Conservation (phyloP, 2,113 vertebrate species). For the Glareola pratincola region DNA sequence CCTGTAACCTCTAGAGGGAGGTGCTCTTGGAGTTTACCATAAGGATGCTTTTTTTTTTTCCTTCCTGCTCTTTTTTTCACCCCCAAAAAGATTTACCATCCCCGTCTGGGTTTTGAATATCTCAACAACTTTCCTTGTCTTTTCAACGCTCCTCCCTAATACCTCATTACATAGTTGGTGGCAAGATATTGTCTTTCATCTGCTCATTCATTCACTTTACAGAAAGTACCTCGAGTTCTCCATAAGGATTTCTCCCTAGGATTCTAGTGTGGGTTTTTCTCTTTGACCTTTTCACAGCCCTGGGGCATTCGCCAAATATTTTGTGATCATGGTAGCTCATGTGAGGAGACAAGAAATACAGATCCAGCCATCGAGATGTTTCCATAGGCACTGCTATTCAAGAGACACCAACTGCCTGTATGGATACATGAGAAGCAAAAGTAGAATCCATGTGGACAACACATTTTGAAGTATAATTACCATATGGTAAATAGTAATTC, state of each 20-base stretch:
- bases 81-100: neutral
- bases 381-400: neutral
- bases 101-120: conserved; percentile 7
- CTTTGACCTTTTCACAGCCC: neutral
- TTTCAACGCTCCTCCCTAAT: conserved; percentile 42
- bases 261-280: neutral
- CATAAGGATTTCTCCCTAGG: neutral
- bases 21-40: neutral
- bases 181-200: conserved; percentile 48
- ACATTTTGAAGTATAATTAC: conserved; percentile 59
- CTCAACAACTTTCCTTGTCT: conserved; percentile 2
- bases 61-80: neutral
- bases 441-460: conserved; percentile 37
- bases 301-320: neutral
- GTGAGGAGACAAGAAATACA: neutral
- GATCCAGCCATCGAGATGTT: neutral
- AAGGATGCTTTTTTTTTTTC: neutral
- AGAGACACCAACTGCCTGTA: neutral
- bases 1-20: neutral
- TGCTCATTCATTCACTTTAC: neutral
- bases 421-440: neutral
- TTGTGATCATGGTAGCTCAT: neutral
- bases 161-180: conserved; percentile 32
- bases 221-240: neutral
- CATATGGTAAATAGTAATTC: conserved; percentile 38